phyloP scores from a whole-genome alignment of 2,797 vertebrate genomes.

The Sebastes taczanowskii region DNA sequence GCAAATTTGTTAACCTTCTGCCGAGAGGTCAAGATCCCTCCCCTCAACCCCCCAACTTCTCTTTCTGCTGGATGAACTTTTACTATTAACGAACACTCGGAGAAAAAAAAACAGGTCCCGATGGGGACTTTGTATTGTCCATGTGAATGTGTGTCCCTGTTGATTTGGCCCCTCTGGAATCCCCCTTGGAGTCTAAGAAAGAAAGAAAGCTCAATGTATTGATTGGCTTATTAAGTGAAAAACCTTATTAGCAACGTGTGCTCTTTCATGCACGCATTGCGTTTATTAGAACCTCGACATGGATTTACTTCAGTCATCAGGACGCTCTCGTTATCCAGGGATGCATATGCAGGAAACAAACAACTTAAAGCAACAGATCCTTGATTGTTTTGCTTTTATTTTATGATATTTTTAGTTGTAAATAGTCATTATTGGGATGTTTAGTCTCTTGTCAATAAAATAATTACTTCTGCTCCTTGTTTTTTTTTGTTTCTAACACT shows the following conservation, averaged over 20 bases:
- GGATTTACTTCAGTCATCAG: slow-evolving; percentile 32
- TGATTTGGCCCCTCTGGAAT: slow-evolving; percentile 70
- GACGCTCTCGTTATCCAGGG: slow-evolving; percentile 5
- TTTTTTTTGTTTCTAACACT: neutral
- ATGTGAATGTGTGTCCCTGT: slow-evolving; percentile 74
- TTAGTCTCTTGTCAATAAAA: neutral
- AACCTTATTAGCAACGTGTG: slow-evolving; percentile 71
- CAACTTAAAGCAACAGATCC: neutral
- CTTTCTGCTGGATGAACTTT: slow-evolving; percentile 79
- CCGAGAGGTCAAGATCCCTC: slow-evolving; percentile 73
- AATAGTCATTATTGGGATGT: neutral
- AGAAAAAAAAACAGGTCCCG: slow-evolving; percentile 48
- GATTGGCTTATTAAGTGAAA: slow-evolving; percentile 82
- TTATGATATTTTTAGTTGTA: neutral
- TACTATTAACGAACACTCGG: slow-evolving; percentile 70
- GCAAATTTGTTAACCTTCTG: slow-evolving; percentile 84
- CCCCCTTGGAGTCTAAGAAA: slow-evolving; percentile 49
- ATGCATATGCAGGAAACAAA: neutral
- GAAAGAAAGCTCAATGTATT: slow-evolving; percentile 74
- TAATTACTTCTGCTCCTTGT: neutral
- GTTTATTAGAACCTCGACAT: slow-evolving; percentile 54
- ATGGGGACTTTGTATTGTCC: slow-evolving; percentile 71
- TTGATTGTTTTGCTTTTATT: neutral
- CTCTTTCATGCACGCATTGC: slow-evolving; percentile 57
- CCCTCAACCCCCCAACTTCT: slow-evolving; percentile 39